phyloP scores from a whole-genome alignment of 1,140 invertebrate species.

The Lasaia peninsularis region DNA sequence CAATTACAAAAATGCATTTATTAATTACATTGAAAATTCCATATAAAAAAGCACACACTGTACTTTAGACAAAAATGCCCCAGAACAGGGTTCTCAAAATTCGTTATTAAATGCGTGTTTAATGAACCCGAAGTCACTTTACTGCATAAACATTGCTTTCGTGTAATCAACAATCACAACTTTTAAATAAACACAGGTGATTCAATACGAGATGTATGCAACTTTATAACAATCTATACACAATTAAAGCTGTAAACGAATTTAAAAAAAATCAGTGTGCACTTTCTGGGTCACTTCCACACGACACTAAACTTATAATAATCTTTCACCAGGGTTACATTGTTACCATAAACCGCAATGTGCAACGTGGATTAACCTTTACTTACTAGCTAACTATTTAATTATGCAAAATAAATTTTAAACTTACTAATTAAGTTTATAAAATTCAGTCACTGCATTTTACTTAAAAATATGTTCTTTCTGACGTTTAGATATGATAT shows the following conservation, averaged over 20 bases:
- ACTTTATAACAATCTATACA: no score
- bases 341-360: not conserved
- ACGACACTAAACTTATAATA: not conserved
- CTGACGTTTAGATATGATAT: conserved; percentile 6
- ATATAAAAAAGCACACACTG: no score
- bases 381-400: not conserved
- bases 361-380: not conserved
- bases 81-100: no score
- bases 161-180: no score
- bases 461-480: conserved; percentile 1
- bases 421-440: not conserved
- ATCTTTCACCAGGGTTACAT: not conserved
- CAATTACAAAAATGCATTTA: no score
- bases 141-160: no score
- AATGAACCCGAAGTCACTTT: no score
- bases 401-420: conserved; percentile 4
- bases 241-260: not conserved
- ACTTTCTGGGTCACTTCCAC: not conserved
- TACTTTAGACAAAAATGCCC: no score
- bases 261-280: not conserved
- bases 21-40: no score
- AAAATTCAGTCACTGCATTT: not conserved
- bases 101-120: no score
- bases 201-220: no score
- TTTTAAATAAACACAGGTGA: no score